Base-by-base conservation (phyloP, 2,113 vertebrate genomes). In the Malaclemys terrapin region DNA sequence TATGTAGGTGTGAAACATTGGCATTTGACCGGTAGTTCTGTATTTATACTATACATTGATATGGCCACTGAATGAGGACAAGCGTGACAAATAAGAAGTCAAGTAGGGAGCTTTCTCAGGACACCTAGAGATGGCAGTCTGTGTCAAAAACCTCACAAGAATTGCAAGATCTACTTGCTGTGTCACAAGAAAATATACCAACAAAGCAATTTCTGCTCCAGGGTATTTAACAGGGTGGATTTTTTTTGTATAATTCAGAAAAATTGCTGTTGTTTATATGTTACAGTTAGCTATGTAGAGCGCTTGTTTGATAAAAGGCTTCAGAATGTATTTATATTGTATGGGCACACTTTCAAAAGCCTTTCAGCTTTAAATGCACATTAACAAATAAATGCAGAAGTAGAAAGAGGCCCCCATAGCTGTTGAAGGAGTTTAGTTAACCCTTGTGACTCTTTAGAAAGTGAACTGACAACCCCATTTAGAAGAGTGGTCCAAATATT, bases 381-480 rank as follows among this genome's bases (percentile, higher is more conserved):
- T 72, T 86, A 91, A 89, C 79, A 24, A 91, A 76, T 3, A 81
- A 27, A 24, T 80, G 82, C 85, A 5, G 88, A 57, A 57, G 14
- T 59, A 91, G 85, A 75, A 75, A 16, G 84, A 3, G 0, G 62
- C 38, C 47, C 82, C 27, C 59, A 89, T 92, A 90, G 24, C 3
- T 80, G 47, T 56, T 19, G 38, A 8, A 56, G 16, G 89, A 42
- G 59, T 79, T 16, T 42, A 96, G 56, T 84, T 69, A 80, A 80
- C 76, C 82, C 85, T 62, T 82, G 89, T 94, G 42, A 81, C 19
- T 90, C 83, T 56, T 90, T 82, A 83, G 84, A 94, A 93, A 95
- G 31, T 19, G 27, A 80, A 22, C 47, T 0, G 0, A 42, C 25
- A 76, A 87, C 22, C 42, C 8, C 42, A 81, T 5, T 19, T 1